These are phyloP conservation scores for Nephrotoma guestfalica DNA, from an alignment of 2,888 invertebrate species.

Conservation along the genomic window DNA sequence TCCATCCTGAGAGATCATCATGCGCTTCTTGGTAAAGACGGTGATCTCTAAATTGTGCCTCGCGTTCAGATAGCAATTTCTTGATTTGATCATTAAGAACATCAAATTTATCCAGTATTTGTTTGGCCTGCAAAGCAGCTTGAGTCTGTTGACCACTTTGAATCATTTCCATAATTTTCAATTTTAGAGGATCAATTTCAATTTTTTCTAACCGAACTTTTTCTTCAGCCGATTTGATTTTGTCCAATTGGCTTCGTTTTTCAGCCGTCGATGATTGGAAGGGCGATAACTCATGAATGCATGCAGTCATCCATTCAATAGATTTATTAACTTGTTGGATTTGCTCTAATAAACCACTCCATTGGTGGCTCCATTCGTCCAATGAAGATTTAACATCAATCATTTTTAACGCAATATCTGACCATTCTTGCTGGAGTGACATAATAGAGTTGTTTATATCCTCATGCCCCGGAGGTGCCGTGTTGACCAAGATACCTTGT, in stretches of 20 bases:
- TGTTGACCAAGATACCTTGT: conserved; percentile 80
- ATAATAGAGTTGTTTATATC: conserved; percentile 71
- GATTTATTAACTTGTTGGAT: conserved; percentile 73
- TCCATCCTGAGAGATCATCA: conserved; percentile 79
- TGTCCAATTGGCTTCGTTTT: conserved; percentile 72
- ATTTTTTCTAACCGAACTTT: conserved; percentile 79
- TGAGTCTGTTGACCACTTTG: conserved; percentile 73
- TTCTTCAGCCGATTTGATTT: conserved; percentile 72
- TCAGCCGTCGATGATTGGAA: conserved; percentile 72
- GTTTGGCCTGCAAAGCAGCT: conserved; percentile 70
- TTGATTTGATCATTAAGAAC: conserved; percentile 60
- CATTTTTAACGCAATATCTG: conserved; percentile 70
- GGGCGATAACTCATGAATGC: conserved; percentile 55
- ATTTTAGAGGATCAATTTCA: conserved; percentile 72
- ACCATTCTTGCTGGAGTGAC: conserved; percentile 82
- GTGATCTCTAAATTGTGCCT: conserved; percentile 78
- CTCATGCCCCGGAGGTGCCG: conserved; percentile 76
- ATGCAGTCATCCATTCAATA: conserved; percentile 60
- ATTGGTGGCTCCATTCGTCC: conserved; percentile 80
- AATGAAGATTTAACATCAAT: conserved; percentile 76
- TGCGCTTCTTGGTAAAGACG: conserved; percentile 81
- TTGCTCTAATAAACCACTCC: conserved; percentile 82
- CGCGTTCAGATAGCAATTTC: conserved; percentile 59
- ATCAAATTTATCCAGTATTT: conserved; percentile 73
- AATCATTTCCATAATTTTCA: conserved; percentile 75